Percentiles rank a stretch among this genome's conserved stretches.
phyloP scores from a whole-genome alignment of 2,888 invertebrate genomes.

The Eretmocerus hayati region DNA sequence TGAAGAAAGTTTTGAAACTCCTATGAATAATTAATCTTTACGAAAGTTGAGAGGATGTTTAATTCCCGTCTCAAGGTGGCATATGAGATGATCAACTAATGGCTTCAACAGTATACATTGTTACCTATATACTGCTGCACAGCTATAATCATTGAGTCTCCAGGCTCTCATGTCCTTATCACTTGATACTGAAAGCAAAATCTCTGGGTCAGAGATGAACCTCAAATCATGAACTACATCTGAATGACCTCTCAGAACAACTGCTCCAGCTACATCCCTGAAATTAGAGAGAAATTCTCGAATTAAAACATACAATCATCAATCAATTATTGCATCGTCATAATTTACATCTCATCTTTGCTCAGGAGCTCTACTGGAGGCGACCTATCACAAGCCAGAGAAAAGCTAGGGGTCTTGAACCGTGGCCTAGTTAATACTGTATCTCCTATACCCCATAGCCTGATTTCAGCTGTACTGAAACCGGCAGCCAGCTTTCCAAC shows the following conservation, averaged over 20 bases:
- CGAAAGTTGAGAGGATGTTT: too few species aligned
- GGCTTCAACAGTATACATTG: too few species aligned
- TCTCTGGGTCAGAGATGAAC: constrained; percentile 54
- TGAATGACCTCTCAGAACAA: constrained; percentile 65
- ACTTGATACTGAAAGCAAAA: constrained; percentile 67
- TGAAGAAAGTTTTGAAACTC: constrained; percentile 6
- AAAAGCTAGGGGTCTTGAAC: constrained; percentile 44
- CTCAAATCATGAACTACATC: constrained; percentile 65
- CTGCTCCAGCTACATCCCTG: constrained; percentile 55
- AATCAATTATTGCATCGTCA: neutral
- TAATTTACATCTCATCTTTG: constrained; percentile 49
- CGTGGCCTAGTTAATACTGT: constrained; percentile 42
- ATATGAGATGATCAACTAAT: too few species aligned
- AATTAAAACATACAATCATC: neutral
- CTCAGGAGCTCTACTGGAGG: constrained; percentile 41
- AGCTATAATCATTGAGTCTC: constrained; percentile 63
- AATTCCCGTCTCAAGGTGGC: too few species aligned
- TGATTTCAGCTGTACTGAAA: constrained; percentile 62
- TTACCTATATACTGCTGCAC: constrained; percentile 63
- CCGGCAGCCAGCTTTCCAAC: constrained; percentile 64
- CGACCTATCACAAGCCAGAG: constrained; percentile 51
- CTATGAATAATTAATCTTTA: too few species aligned
- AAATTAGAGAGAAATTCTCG: constrained; percentile 16
- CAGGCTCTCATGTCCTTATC: constrained; percentile 74
- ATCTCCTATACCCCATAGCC: constrained; percentile 59